A percentile compares a stretch with the other conserved stretches of the same genome.
Evolutionary conservation across 1,140 invertebrate genomes (phyloP).

Genomic region (Drosophila burlai): DNA sequence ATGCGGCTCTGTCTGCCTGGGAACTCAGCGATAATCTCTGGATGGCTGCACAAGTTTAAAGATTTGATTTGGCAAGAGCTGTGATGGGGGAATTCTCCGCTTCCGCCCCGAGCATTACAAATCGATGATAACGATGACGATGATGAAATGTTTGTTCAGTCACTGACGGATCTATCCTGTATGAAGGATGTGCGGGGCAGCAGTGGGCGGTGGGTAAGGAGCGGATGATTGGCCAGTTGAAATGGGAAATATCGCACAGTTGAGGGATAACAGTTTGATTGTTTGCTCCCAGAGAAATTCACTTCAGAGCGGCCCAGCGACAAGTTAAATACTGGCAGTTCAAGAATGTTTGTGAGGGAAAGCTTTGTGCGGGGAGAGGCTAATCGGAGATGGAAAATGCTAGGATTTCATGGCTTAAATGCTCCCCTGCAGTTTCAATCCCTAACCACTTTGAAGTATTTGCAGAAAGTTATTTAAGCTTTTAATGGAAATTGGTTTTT

Average conservation of each 20-base stretch:
- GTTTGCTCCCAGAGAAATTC: slow-evolving; percentile 51
- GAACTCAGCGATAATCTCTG: slow-evolving; percentile 60
- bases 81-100: slow-evolving; percentile 26
- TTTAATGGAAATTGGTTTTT: neutral
- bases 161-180: slow-evolving; percentile 53
- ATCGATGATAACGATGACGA: slow-evolving; percentile 61
- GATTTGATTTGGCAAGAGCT: slow-evolving; percentile 75
- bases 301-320: slow-evolving; percentile 23
- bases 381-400: slow-evolving; percentile 11
- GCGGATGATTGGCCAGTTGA: slow-evolving; percentile 51
- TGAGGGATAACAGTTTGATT: slow-evolving; percentile 41
- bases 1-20: slow-evolving; percentile 15
- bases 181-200: slow-evolving; percentile 7
- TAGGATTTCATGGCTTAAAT: slow-evolving; percentile 1
- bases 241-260: slow-evolving; percentile 30
- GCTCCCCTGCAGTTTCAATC: neutral
- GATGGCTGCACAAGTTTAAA: slow-evolving; percentile 71
- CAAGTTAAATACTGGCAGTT: slow-evolving; percentile 30
- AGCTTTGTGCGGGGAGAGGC: neutral
- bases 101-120: slow-evolving; percentile 38
- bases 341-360: slow-evolving; percentile 19
- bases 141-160: slow-evolving; percentile 69
- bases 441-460: neutral
- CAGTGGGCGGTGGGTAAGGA: neutral
- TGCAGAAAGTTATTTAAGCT: neutral